These are phyloP conservation scores for Sebastes steindachneri DNA, from an alignment of 2,797 vertebrate genomes.

Conservation along the genomic window DNA sequence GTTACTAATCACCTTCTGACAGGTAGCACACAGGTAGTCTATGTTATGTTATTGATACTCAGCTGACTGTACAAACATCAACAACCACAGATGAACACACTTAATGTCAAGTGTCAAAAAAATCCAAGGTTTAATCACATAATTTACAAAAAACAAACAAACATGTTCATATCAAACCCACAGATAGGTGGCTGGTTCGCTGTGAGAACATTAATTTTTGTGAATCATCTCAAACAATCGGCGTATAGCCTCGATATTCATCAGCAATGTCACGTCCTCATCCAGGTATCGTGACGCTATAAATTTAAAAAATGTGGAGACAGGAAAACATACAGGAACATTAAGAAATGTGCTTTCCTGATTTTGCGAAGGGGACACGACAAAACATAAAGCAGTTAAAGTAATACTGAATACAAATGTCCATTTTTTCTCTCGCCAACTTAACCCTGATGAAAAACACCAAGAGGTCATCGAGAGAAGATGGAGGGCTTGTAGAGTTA, in stretches of 20 bases:
- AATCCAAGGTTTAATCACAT: conserved; percentile 76
- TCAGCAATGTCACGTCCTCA: background rate
- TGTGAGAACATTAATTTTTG: background rate
- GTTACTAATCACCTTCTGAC: background rate
- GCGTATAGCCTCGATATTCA: background rate
- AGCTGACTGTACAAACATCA: background rate
- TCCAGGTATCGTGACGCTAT: background rate
- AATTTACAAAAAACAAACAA: conserved; percentile 73
- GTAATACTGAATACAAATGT: background rate
- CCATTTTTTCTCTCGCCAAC: background rate
- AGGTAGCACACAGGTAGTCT: background rate
- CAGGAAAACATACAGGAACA: conserved; percentile 6
- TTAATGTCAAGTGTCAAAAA: conserved; percentile 53
- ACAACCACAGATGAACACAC: conserved; percentile 1
- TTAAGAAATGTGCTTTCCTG: conserved; percentile 8
- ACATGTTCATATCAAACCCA: conserved; percentile 27
- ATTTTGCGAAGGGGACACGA: background rate
- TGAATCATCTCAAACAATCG: background rate
- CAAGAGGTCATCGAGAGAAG: background rate
- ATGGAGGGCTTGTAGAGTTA: background rate
- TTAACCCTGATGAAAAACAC: background rate
- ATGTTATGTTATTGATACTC: background rate
- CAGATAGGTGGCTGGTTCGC: conserved; percentile 6
- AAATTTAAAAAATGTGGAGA: background rate
- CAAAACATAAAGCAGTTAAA: background rate